phyloP scores from a whole-genome alignment of 1,140 invertebrate genomes.

The Nebria ingens region DNA sequence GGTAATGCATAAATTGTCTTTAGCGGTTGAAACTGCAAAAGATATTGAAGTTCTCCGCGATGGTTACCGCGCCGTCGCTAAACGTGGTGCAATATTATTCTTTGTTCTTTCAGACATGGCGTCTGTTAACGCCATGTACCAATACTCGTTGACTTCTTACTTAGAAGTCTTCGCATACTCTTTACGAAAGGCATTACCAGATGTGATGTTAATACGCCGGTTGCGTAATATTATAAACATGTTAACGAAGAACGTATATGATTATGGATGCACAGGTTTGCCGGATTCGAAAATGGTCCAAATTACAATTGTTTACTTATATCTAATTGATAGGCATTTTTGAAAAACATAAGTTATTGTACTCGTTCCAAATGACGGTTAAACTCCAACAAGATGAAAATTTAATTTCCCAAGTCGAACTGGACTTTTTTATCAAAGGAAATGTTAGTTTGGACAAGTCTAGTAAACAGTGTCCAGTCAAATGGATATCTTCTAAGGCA shows the following conservation, averaged over 20 bases:
- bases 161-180: slow-evolving; percentile 71
- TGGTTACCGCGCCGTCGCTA: slow-evolving; percentile 70
- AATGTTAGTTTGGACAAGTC: slow-evolving; percentile 65
- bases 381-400: slow-evolving; percentile 62
- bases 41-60: slow-evolving; percentile 75
- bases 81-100: slow-evolving; percentile 76
- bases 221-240: slow-evolving; percentile 72
- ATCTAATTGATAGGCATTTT: slow-evolving; percentile 82
- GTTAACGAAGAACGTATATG: slow-evolving; percentile 76
- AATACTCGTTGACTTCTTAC: slow-evolving; percentile 74
- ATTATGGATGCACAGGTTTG: slow-evolving; percentile 77
- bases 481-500: slow-evolving; percentile 48
- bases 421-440: slow-evolving; percentile 89
- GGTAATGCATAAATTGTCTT: slow-evolving; percentile 60
- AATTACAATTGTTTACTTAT: no score
- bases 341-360: slow-evolving; percentile 80
- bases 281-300: no score
- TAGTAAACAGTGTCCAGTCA: slow-evolving; percentile 48
- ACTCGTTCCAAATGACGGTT: slow-evolving; percentile 81
- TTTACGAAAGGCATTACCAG: slow-evolving; percentile 64
- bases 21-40: slow-evolving; percentile 58
- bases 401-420: slow-evolving; percentile 51
- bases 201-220: slow-evolving; percentile 57
- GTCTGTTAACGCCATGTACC: slow-evolving; percentile 79
- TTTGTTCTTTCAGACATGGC: slow-evolving; percentile 83